These are phyloP conservation scores for Bufo gargarizans DNA, from an alignment of 2,113 vertebrate genomes.

Conservation along the genomic window DNA sequence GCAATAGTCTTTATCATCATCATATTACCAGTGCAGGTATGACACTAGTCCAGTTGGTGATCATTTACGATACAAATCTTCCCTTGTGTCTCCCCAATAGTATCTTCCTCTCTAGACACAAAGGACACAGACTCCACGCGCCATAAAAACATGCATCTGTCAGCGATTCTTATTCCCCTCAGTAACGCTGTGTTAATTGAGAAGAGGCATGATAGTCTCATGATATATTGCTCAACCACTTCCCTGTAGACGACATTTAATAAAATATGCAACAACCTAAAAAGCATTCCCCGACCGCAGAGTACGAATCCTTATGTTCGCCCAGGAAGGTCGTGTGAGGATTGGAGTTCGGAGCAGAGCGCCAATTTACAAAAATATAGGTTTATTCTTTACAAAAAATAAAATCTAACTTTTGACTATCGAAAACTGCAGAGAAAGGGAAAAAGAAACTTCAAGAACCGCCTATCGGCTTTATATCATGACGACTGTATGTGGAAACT, in stretches of 20 bases:
- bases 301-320: background rate
- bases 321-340: background rate
- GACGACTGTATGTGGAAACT: background rate
- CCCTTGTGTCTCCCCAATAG: background rate
- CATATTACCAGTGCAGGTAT: too few species aligned
- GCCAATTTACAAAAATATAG: background rate
- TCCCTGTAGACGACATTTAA: conserved; percentile 13
- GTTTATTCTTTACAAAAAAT: background rate
- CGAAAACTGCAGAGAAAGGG: background rate
- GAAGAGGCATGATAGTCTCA: conserved; percentile 10
- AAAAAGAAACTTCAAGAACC: background rate
- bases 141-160: background rate
- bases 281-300: conserved; percentile 16
- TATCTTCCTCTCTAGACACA: background rate
- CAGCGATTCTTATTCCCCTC: background rate
- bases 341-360: background rate
- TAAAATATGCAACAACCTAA: conserved; percentile 36
- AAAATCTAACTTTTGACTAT: too few species aligned
- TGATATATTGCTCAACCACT: conserved; percentile 39
- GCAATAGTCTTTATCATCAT: too few species aligned
- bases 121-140: background rate
- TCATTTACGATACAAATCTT: background rate
- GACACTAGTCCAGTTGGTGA: background rate
- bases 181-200: conserved; percentile 26
- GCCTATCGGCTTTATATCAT: background rate